Evolutionary conservation across 2,113 vertebrate genomes (phyloP).

Genomic region (Ellobius talpinus): DNA sequence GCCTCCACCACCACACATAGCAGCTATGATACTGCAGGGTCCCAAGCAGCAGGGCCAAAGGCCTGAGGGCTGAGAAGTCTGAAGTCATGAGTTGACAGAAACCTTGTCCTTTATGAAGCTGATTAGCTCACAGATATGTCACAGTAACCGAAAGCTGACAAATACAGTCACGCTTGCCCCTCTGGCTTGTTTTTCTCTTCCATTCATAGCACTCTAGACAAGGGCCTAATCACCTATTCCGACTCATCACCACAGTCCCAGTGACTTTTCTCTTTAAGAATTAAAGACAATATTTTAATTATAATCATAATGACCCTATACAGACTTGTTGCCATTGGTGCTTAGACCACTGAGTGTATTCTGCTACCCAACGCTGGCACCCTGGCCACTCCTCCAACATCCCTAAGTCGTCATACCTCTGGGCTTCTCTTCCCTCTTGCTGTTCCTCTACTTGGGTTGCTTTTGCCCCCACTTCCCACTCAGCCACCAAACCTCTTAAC

Average conservation of each 20-base stretch:
- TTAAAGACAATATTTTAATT: neutral
- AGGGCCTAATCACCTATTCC: neutral
- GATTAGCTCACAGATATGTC: neutral
- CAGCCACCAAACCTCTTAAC: neutral
- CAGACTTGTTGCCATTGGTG: too few relatives aligned
- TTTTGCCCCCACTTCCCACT: neutral
- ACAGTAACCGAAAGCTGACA: neutral
- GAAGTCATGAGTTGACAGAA: neutral
- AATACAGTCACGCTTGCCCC: too few relatives aligned
- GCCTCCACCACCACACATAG: neutral
- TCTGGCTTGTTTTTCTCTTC: neutral
- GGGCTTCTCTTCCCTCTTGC: neutral
- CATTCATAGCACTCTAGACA: neutral
- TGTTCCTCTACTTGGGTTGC: neutral
- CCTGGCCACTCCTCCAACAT: neutral
- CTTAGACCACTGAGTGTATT: neutral
- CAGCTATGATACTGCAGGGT: too few relatives aligned
- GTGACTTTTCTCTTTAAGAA: neutral
- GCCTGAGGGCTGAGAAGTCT: neutral
- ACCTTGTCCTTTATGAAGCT: neutral
- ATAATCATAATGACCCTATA: fast-evolving
- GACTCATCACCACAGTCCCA: neutral
- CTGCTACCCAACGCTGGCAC: too few relatives aligned
- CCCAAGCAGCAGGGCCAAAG: neutral
- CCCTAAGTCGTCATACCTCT: neutral